These are phyloP conservation scores for Parapsyche elsis DNA, from an alignment of 1,140 invertebrate genomes.

Conservation along the genomic window DNA sequence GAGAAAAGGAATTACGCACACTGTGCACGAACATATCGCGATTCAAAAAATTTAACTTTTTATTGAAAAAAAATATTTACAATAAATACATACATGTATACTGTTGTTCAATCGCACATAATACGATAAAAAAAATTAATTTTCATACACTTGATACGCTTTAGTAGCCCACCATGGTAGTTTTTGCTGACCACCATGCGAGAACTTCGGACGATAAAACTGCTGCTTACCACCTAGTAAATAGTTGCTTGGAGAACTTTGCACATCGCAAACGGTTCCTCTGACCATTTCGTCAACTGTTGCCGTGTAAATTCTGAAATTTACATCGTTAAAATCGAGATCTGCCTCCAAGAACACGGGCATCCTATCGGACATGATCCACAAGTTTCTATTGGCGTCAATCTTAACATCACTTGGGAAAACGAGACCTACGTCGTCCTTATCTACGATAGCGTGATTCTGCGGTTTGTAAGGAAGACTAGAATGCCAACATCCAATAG, in stretches of 20 bases:
- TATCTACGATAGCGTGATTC: conserved; percentile 78
- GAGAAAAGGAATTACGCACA: neutral
- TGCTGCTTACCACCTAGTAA: neutral
- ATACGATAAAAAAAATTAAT: neutral
- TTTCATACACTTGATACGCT: conserved; percentile 51
- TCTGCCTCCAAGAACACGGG: conserved; percentile 78
- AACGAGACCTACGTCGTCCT: conserved; percentile 78
- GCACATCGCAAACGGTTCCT: conserved; percentile 76
- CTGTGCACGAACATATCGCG: no score
- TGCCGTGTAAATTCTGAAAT: conserved; percentile 80
- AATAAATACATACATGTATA: neutral
- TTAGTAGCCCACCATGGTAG: conserved; percentile 45
- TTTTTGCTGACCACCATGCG: conserved; percentile 17
- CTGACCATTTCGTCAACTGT: conserved; percentile 72
- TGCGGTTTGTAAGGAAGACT: conserved; percentile 72
- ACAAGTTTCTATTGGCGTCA: conserved; percentile 72
- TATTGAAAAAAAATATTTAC: conserved; percentile 7
- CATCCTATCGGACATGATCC: conserved; percentile 86
- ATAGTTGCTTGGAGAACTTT: neutral
- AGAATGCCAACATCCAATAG: conserved; percentile 84
- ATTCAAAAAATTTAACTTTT: neutral
- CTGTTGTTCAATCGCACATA: no score
- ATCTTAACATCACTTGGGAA: conserved; percentile 85
- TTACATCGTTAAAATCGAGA: conserved; percentile 80
- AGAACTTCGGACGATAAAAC: conserved; percentile 14